Evolutionary conservation across 2,888 invertebrate genomes (phyloP).

Genomic region (Ectropis crepuscularia): DNA sequence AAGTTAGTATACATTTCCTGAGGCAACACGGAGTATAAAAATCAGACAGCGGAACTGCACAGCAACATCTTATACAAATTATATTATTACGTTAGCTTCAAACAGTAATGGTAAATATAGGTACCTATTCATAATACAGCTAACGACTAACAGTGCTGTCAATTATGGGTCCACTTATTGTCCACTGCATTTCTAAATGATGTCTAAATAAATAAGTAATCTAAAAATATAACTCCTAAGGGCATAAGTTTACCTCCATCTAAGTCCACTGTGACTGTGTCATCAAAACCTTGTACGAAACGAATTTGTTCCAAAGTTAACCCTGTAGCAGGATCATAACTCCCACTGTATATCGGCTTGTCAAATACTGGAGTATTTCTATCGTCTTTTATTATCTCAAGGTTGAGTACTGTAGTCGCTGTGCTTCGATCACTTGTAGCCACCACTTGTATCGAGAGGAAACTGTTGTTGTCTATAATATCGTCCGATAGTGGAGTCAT

Average conservation of each 20-base stretch:
- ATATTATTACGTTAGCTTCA: no score
- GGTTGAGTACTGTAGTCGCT: conserved; percentile 55
- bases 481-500: conserved; percentile 53
- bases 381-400: conserved; percentile 69
- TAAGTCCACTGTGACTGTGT: conserved; percentile 54
- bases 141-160: no score
- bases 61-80: no score
- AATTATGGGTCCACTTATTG: no score
- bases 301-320: conserved; percentile 56
- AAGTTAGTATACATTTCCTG: no score
- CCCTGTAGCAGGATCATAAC: conserved; percentile 52
- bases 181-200: no score
- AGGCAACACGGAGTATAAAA: not conserved
- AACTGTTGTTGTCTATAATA: conserved; percentile 58
- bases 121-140: no score
- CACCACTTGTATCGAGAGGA: conserved; percentile 57
- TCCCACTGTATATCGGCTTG: conserved; percentile 57
- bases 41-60: not conserved
- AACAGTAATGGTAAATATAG: no score
- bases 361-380: conserved; percentile 63
- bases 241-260: conserved; percentile 59
- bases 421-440: conserved; percentile 53
- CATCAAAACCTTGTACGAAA: conserved; percentile 64
- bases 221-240: not conserved
- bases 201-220: not conserved